phyloP scores from a whole-genome alignment of 2,113 vertebrate genomes.

The Acrocephalus arundinaceus region DNA sequence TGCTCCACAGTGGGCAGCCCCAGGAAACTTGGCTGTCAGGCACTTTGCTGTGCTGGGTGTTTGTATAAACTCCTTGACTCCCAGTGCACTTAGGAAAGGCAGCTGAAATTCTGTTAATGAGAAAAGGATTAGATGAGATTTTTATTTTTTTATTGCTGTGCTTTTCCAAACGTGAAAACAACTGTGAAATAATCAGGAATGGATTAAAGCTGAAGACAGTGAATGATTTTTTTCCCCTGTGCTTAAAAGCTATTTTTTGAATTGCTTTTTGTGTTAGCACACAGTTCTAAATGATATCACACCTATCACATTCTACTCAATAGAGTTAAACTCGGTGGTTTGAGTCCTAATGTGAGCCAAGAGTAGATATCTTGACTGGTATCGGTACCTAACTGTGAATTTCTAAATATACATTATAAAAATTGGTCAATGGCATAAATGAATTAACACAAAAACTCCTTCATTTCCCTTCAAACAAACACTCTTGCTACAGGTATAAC shows the following conservation, averaged over 20 bases:
- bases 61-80: conserved; percentile 27
- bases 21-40: background rate
- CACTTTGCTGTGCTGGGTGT: background rate
- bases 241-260: background rate
- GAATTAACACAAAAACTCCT: background rate
- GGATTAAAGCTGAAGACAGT: background rate
- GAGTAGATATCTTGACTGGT: background rate
- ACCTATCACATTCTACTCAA: background rate
- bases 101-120: background rate
- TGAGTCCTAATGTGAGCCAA: background rate
- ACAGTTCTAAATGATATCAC: background rate
- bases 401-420: background rate
- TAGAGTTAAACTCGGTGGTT: background rate
- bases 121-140: background rate
- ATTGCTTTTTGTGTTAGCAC: background rate
- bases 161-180: background rate
- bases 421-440: background rate
- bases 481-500: background rate
- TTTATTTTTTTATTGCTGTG: background rate
- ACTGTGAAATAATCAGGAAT: background rate
- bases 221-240: background rate
- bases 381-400: background rate
- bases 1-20: background rate
- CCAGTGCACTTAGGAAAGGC: background rate
- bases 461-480: background rate